phyloP scores from a whole-genome alignment of 1,140 invertebrate genomes.

The Venustaconcha ellipsiformis region DNA sequence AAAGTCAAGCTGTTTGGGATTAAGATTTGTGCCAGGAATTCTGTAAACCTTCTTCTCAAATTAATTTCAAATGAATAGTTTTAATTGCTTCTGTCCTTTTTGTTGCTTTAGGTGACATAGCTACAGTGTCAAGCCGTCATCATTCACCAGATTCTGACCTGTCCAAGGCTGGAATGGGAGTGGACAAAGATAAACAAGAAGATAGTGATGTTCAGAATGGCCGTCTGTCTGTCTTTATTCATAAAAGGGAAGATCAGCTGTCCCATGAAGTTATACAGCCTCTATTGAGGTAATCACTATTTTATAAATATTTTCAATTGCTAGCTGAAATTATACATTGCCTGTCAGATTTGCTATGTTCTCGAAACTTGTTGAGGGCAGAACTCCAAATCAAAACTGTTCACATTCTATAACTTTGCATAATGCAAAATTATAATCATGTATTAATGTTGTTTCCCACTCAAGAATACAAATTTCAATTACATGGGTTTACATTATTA shows the following conservation, averaged over 20 bases:
- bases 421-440: too few relatives aligned
- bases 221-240: conserved; percentile 64
- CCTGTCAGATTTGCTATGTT: too few relatives aligned
- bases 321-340: too few relatives aligned
- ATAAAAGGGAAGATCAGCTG: conserved; percentile 67
- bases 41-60: conserved; percentile 3
- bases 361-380: too few relatives aligned
- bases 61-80: neutral
- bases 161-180: conserved; percentile 6
- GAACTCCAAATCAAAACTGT: too few relatives aligned
- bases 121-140: conserved; percentile 53
- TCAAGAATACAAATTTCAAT: too few relatives aligned
- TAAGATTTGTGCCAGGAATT: too few relatives aligned
- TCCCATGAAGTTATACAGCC: conserved; percentile 68
- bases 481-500: too few relatives aligned
- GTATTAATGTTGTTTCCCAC: too few relatives aligned
- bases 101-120: conserved; percentile 50
- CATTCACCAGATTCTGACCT: conserved; percentile 48
- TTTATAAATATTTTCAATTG: neutral
- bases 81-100: conserved; percentile 1
- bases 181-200: conserved; percentile 53
- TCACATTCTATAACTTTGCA: too few relatives aligned
- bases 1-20: too few relatives aligned
- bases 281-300: conserved; percentile 54
- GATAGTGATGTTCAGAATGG: conserved; percentile 63